Conservation (phyloP, 2,113 vertebrate species). For the Bos javanicus region DNA sequence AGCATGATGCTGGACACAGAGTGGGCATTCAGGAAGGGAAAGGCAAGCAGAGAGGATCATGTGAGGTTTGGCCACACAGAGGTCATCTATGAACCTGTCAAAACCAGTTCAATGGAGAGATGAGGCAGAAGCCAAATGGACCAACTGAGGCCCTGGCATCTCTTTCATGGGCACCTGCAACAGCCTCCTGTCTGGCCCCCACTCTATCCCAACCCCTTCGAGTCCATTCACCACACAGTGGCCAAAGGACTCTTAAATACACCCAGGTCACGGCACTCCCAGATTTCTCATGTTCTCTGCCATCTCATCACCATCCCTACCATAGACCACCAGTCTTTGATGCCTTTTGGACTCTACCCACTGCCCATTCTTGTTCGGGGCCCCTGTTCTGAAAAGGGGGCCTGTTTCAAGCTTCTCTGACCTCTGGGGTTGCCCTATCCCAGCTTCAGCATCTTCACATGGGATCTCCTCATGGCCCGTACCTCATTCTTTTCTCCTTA, state of each 20-base stretch:
- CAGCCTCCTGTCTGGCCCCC: neutral
- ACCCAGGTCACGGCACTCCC: neutral
- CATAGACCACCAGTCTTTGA: accelerated
- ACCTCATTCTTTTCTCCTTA: neutral
- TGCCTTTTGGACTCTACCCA: neutral
- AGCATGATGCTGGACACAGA: neutral
- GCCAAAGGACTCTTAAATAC: neutral
- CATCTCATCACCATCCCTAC: neutral
- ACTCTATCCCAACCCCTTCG: neutral
- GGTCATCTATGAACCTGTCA: neutral
- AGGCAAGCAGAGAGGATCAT: neutral
- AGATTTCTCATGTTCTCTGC: neutral
- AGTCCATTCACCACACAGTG: neutral
- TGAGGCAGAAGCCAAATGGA: neutral
- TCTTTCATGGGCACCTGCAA: neutral
- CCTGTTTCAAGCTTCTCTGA: neutral
- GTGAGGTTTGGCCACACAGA: neutral
- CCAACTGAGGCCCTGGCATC: neutral
- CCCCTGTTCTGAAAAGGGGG: neutral
- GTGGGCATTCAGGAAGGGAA: neutral
- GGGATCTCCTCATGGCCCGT: neutral
- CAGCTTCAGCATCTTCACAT: neutral
- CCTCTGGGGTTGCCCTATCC: neutral
- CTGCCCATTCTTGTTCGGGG: neutral
- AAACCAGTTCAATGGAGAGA: neutral